A percentile compares a stretch with the other conserved stretches of the same genome.
Conservation (phyloP, 2,113 vertebrate species). For the Strix aluco region DNA sequence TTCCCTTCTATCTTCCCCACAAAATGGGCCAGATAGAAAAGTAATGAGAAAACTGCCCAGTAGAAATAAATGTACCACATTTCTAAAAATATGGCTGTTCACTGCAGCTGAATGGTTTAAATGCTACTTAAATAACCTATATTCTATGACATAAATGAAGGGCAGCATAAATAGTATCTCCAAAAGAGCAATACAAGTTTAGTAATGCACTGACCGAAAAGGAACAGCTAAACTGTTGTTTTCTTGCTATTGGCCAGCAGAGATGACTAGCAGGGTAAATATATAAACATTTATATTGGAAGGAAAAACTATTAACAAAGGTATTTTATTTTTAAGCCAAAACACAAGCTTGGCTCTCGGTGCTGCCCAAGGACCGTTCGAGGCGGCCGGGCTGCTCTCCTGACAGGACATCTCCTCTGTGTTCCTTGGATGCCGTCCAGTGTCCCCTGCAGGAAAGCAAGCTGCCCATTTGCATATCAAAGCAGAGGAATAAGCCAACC, state of each 20-base stretch:
- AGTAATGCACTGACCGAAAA: neutral
- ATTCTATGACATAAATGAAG: neutral
- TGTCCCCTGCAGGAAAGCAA: conserved; percentile 79
- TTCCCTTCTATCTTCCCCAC: neutral
- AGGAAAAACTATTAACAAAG: conserved; percentile 65
- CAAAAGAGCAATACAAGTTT: neutral
- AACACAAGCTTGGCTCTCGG: conserved; percentile 58
- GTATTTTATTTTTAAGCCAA: conserved; percentile 73
- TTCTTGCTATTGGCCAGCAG: conserved; percentile 58
- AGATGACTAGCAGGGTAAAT: conserved; percentile 68
- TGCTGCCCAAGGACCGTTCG: conserved; percentile 31
- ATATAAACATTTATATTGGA: conserved; percentile 76
- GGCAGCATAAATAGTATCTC: neutral
- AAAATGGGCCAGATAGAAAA: neutral
- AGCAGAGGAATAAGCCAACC: conserved; percentile 73
- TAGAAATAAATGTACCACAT: neutral
- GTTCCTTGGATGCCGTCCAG: conserved; percentile 76
- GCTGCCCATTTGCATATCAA: conserved; percentile 85
- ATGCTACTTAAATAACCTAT: conserved; percentile 12
- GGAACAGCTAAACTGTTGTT: conserved; percentile 48
- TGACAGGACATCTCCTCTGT: conserved; percentile 75
- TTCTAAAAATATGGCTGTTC: neutral
- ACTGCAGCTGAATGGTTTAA: neutral
- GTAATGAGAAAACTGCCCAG: neutral
- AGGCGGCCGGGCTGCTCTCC: conserved; percentile 58